Base-by-base conservation (phyloP, 2,113 vertebrate species). In the Thamnaconus septentrionalis region DNA sequence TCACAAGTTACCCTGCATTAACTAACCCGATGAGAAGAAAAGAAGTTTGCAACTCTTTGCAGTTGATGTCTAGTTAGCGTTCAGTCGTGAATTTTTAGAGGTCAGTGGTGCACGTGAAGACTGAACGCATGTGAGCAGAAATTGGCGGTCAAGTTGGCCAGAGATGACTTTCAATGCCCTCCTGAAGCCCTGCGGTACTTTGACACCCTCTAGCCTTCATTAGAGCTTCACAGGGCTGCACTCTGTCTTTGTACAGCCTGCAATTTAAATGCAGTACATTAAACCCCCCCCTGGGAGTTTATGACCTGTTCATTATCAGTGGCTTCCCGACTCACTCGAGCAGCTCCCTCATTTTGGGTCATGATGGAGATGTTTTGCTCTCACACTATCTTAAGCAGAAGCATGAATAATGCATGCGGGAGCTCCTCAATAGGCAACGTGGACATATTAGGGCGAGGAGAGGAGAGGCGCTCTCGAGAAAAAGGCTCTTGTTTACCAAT, bases 251-350 rank as follows among this genome's bases (percentile, higher is more conserved):
- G 54, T 67, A 66, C 47, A 54, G 71, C 47, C 63, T 39, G 51
- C 69, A 57, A 78, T 76, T 57, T 71, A 78, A 79, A 87, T 71
- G 43, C 41, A 57, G 42, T 45, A 48, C 41, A 65, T 58, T 7
- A 18, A 52, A 43, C 41, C n/a, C 48, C 48, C 70, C 71, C 41
- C 0, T n/a, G 0, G 12, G 31, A 62, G 10, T 65, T 41, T 66
- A 65, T 63, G 77, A 83, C 81, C 79, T 74, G 79, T 66, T 84
- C 71, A 82, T 87, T 79, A 78, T 61, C 71, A 56, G 59, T 56
- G 45, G 9, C 50, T 51, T 64, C 54, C 53, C 31, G 11, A 41
- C 4, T 4, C 5, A 0, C 73, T 76, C 47, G 3, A 68, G 66
- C 41, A 43, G 39, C 12, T 77, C 65, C 49, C 61, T 56, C 43